Conservation (phyloP, 2,797 vertebrate genomes). For the Eospalax fontanierii region DNA sequence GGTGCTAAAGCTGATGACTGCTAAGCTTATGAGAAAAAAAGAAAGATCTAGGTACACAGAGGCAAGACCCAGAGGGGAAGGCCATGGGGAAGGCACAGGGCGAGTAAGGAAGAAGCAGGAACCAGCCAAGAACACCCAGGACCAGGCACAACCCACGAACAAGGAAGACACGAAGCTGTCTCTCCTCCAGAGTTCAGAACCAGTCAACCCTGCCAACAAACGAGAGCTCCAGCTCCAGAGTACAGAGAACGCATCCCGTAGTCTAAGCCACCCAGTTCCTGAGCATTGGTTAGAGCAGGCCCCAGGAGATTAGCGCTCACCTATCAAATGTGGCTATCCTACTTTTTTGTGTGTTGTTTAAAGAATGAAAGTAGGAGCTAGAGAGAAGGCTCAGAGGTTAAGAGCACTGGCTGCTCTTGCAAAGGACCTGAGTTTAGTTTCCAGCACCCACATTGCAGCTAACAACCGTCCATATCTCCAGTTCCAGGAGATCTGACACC, state of each 20-base stretch:
- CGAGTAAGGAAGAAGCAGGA: accelerated
- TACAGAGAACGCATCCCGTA: background rate
- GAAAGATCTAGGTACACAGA: background rate
- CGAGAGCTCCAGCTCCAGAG: background rate
- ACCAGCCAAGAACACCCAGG: background rate
- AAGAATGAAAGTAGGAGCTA: too few relatives aligned
- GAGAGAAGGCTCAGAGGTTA: too few relatives aligned
- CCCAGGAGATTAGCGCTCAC: background rate
- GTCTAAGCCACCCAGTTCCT: slow-evolving; percentile 11
- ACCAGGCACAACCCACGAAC: background rate
- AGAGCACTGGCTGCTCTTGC: too few relatives aligned
- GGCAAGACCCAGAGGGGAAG: background rate
- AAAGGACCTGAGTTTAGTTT: too few relatives aligned
- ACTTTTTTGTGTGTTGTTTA: background rate
- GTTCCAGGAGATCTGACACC: too few relatives aligned
- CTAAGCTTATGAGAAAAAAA: background rate
- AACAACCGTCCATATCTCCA: too few relatives aligned
- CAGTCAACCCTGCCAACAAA: background rate
- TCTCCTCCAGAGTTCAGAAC: background rate
- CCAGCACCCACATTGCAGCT: too few relatives aligned
- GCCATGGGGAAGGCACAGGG: background rate
- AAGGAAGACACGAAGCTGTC: background rate
- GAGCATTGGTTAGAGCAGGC: background rate
- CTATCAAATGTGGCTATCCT: slow-evolving; percentile 24
- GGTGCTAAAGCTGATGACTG: slow-evolving; percentile 22